A percentile compares a stretch with the other conserved stretches of the same genome.
These are phyloP conservation scores for Felis chaus DNA, from an alignment of 2,113 vertebrate species.

Conservation along the genomic window DNA sequence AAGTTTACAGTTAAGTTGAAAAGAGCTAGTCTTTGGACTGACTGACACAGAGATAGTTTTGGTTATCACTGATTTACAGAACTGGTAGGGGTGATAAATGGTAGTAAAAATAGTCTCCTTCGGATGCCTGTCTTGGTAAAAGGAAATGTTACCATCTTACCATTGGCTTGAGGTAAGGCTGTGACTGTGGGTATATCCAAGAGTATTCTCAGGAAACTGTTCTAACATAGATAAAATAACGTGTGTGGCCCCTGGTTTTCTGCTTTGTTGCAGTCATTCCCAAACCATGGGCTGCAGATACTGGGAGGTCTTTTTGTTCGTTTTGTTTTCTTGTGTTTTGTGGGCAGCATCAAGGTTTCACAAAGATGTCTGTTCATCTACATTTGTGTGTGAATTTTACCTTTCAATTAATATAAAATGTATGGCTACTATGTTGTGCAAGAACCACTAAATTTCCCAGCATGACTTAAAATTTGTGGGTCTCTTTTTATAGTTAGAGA, in stretches of 20 bases:
- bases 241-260: rapidly evolving
- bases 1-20: neutral
- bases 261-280: neutral
- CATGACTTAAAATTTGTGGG: neutral
- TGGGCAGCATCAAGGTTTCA: neutral
- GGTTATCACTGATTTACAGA: neutral
- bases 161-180: neutral
- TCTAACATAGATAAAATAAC: neutral
- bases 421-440: neutral
- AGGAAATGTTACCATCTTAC: neutral
- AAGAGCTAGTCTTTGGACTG: neutral
- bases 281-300: neutral
- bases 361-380: neutral
- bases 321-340: neutral
- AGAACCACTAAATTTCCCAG: neutral
- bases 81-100: neutral
- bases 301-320: neutral
- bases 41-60: neutral
- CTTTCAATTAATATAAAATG: neutral
- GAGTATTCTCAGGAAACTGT: neutral
- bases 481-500: neutral
- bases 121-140: neutral
- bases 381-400: neutral
- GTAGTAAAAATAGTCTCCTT: neutral
- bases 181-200: neutral